Conservation (phyloP, 2,113 vertebrate genomes). For the Oophaga pumilio region DNA sequence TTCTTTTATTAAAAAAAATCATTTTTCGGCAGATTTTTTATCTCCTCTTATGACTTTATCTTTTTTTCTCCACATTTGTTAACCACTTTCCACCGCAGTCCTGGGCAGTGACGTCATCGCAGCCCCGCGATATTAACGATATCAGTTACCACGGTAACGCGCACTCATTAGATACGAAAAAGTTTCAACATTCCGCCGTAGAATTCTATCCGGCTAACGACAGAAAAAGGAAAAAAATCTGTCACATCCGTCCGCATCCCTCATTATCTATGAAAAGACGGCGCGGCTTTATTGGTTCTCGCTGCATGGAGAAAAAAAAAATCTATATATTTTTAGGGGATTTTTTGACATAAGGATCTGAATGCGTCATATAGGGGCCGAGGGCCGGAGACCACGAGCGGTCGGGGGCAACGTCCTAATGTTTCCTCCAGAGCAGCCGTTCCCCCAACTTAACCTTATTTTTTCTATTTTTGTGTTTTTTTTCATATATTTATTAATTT, state of each 20-base stretch:
- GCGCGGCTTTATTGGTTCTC: too few relatives aligned
- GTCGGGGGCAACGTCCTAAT: too few relatives aligned
- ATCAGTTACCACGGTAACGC: slow-evolving; percentile 16
- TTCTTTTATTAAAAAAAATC: background rate
- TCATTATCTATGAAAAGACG: background rate
- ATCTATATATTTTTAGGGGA: too few relatives aligned
- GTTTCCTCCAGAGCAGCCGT: too few relatives aligned
- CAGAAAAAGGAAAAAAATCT: background rate
- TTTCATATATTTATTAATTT: too few relatives aligned
- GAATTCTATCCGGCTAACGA: background rate
- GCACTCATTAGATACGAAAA: background rate
- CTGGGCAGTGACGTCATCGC: background rate
- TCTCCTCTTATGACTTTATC: background rate
- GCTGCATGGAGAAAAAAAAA: too few relatives aligned
- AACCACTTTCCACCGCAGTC: background rate
- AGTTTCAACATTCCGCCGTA: background rate
- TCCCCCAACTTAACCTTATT: too few relatives aligned
- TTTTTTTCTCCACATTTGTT: background rate
- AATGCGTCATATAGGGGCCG: too few relatives aligned
- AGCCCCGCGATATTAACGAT: background rate
- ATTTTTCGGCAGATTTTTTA: background rate
- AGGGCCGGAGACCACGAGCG: too few relatives aligned
- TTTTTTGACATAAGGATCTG: too few relatives aligned
- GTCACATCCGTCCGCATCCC: background rate
- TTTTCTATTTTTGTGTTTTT: too few relatives aligned